Evolutionary conservation across 35 echinoderm and acorn worm species (phyloP).

Genomic region (Apostichopus japonicus): DNA sequence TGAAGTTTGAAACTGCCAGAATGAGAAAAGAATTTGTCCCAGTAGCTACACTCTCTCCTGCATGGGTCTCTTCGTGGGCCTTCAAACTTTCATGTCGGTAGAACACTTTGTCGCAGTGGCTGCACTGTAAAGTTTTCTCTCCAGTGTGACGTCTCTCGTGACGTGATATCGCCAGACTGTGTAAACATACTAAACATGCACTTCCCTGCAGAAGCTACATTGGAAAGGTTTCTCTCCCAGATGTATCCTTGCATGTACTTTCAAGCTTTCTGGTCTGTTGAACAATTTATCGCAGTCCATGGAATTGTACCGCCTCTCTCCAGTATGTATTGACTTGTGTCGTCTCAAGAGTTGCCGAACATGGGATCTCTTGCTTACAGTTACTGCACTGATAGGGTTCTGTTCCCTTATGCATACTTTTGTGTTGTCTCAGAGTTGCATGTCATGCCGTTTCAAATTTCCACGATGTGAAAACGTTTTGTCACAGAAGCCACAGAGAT

Average conservation of each 20-base stretch:
- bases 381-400: no score
- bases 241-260: background rate
- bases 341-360: background rate
- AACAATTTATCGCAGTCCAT: background rate
- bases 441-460: no score
- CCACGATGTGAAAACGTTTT: no score
- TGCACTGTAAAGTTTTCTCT: background rate
- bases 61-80: background rate
- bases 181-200: no score
- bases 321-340: background rate
- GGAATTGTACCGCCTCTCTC: background rate
- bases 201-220: no score
- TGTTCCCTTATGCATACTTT: no score
- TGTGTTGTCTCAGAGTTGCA: no score
- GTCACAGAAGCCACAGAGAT: no score
- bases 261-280: background rate
- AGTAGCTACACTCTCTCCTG: background rate
- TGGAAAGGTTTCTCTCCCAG: background rate
- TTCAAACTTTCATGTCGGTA: background rate
- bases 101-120: background rate
- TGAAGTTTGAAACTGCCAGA: background rate
- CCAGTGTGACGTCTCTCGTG: background rate
- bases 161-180: no score
- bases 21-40: background rate
- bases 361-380: no score